These are phyloP conservation scores for Chrysopilus asiliformis DNA, from an alignment of 2,888 invertebrate genomes.

Conservation along the genomic window DNA sequence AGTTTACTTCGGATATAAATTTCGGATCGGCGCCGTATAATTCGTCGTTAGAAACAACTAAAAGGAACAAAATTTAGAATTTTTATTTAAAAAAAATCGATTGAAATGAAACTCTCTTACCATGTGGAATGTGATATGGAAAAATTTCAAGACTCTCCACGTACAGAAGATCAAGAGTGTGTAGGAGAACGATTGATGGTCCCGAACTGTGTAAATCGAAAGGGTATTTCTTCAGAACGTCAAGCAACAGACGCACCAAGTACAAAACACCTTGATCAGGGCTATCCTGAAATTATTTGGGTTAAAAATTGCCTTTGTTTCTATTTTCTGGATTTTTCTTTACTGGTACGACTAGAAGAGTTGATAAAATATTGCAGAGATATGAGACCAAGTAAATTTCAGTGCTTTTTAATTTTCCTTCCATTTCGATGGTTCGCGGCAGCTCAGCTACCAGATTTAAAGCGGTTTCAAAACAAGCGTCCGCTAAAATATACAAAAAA, in stretches of 20 bases:
- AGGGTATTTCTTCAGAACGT: constrained; percentile 59
- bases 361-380: constrained; percentile 65
- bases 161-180: constrained; percentile 64
- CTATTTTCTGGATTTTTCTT: neutral
- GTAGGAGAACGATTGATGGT: constrained; percentile 56
- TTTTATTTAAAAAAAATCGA: constrained; percentile 3
- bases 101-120: constrained; percentile 33
- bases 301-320: neutral
- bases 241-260: constrained; percentile 64
- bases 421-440: constrained; percentile 55
- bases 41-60: constrained; percentile 84
- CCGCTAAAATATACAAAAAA: no score
- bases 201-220: constrained; percentile 55
- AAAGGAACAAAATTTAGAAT: constrained; percentile 10
- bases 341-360: constrained; percentile 69
- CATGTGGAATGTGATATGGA: constrained; percentile 74
- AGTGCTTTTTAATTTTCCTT: constrained; percentile 58
- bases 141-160: constrained; percentile 70
- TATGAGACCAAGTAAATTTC: constrained; percentile 58
- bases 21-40: constrained; percentile 82
- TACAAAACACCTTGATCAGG: constrained; percentile 79
- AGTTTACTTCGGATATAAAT: constrained; percentile 67
- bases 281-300: constrained; percentile 51
- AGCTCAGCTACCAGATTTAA: constrained; percentile 67
- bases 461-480: constrained; percentile 86